Conservation (phyloP, 2,113 vertebrate species). For the Turdus rufiventris region DNA sequence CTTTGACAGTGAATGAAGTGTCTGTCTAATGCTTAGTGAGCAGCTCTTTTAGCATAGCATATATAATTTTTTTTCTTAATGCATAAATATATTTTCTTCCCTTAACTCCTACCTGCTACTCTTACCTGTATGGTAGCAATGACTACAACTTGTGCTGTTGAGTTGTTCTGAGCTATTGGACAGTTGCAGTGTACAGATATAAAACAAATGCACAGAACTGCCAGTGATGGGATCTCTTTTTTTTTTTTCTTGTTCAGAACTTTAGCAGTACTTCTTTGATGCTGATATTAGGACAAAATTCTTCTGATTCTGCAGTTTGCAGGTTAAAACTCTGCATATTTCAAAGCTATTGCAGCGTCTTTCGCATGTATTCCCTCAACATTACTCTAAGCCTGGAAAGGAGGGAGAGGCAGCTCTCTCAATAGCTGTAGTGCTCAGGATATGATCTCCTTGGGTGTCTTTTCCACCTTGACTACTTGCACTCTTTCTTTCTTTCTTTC, state of each 20-base stretch:
- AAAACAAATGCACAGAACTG: not conserved
- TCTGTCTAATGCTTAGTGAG: not conserved
- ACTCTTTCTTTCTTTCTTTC: not conserved
- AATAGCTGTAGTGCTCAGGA: not conserved
- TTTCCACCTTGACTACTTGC: not conserved
- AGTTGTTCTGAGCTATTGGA: not conserved
- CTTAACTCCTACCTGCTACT: not conserved
- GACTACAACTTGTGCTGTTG: not conserved
- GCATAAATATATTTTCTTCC: not conserved
- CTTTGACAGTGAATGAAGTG: not conserved
- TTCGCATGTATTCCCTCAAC: not conserved
- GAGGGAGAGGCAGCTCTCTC: not conserved
- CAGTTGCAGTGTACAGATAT: not conserved
- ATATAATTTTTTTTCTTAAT: not conserved
- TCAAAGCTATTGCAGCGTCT: not conserved
- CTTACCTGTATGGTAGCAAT: accelerated
- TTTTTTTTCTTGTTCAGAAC: not conserved
- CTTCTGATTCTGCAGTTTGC: not conserved
- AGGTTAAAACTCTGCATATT: not conserved
- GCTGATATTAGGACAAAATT: not conserved
- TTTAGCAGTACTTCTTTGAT: not conserved
- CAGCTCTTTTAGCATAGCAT: not conserved
- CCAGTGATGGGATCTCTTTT: not conserved
- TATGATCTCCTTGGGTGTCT: not conserved
- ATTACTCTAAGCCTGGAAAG: not conserved